These are phyloP conservation scores for Prietella phreatophila DNA, from an alignment of 2,113 vertebrate species.

Conservation along the genomic window DNA sequence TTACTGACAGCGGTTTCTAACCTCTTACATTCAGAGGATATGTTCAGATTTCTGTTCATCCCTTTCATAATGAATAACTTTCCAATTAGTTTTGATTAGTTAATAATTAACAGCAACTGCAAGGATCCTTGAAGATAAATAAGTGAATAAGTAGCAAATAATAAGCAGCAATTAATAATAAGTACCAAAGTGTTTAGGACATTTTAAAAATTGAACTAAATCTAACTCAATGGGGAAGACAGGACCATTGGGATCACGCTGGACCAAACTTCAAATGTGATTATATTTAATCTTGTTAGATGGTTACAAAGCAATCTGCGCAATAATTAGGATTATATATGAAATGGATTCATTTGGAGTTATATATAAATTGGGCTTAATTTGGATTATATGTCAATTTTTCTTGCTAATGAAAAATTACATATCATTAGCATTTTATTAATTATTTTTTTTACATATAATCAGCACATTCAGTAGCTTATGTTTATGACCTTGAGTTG, in stretches of 20 bases:
- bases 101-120: not conserved
- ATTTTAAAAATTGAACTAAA: not conserved
- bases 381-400: not conserved
- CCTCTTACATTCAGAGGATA: not conserved
- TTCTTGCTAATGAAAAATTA: not conserved
- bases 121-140: slow-evolving; percentile 12
- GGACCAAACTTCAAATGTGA: not conserved
- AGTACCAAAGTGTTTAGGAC: not conserved
- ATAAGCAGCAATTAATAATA: not conserved
- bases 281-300: not conserved
- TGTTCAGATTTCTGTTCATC: not conserved
- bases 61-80: not conserved
- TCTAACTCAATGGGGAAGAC: not conserved
- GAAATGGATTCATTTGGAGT: too few species aligned
- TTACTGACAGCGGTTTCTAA: not conserved
- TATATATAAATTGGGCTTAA: too few species aligned
- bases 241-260: not conserved
- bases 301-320: not conserved
- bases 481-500: not conserved
- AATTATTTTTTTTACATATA: too few species aligned
- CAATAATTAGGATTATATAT: not conserved
- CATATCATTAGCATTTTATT: not conserved
- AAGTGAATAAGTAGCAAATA: not conserved
- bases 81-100: not conserved
- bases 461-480: not conserved